Conservation (phyloP, 2,888 invertebrate genomes). For the Trachelus stipa region DNA sequence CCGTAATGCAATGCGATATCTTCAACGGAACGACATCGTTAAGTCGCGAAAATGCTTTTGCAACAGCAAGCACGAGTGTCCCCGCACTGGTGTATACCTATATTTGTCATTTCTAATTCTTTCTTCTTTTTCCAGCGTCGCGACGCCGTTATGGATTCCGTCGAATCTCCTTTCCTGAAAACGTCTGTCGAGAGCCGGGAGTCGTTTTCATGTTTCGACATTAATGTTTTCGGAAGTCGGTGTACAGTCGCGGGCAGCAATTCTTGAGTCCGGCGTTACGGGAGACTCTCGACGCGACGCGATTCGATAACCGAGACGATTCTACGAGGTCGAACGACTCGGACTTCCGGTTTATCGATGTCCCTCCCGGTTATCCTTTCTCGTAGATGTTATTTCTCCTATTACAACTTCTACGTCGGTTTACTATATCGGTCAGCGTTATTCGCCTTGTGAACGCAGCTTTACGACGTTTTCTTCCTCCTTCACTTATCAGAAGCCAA, state of each 20-base stretch:
- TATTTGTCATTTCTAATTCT: background rate
- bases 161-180: background rate
- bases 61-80: background rate
- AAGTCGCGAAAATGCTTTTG: background rate
- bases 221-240: background rate
- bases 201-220: background rate
- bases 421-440: background rate
- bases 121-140: background rate
- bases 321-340: background rate
- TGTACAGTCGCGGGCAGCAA: background rate
- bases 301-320: background rate
- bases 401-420: background rate
- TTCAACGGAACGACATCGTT: background rate
- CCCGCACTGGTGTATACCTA: background rate
- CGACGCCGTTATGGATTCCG: background rate
- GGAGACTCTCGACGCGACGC: background rate
- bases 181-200: background rate
- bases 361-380: conserved; percentile 23
- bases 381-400: background rate
- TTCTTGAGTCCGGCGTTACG: background rate
- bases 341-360: conserved; percentile 31
- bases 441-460: background rate
- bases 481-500: background rate
- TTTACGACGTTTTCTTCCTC: background rate
- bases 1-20: background rate